These are phyloP conservation scores for Tiliacea aurago DNA, from an alignment of 2,888 invertebrate genomes.

Conservation along the genomic window DNA sequence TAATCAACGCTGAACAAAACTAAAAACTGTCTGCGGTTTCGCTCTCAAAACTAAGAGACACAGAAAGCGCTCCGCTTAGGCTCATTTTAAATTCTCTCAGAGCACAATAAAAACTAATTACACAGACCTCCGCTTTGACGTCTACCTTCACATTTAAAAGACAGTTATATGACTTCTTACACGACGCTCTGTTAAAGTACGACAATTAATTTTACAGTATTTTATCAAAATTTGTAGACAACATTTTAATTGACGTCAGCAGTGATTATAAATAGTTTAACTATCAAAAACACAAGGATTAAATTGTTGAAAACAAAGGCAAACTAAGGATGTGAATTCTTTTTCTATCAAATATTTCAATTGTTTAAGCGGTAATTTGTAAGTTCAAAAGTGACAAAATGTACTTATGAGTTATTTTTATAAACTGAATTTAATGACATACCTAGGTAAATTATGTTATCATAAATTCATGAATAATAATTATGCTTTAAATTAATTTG, in stretches of 20 bases:
- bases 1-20: conserved; percentile 5
- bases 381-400: neutral
- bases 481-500: neutral
- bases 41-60: conserved; percentile 31
- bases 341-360: neutral
- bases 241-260: conserved; percentile 14
- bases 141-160: conserved; percentile 20
- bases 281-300: neutral
- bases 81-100: conserved; percentile 41
- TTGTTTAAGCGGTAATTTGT: conserved; percentile 2
- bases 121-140: conserved; percentile 8
- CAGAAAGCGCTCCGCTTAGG: conserved; percentile 15
- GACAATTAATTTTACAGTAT: conserved; percentile 3
- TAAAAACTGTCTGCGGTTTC: conserved; percentile 13
- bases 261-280: neutral
- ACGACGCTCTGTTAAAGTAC: neutral
- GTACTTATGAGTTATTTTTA: neutral
- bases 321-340: conserved; percentile 5
- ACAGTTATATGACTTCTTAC: conserved; percentile 1
- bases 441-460: neutral
- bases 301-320: neutral
- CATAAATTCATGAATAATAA: conserved; percentile 7
- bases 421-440: neutral
- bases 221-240: neutral
- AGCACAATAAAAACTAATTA: conserved; percentile 32